A percentile compares a stretch with the other conserved stretches of the same genome.
phyloP scores from a whole-genome alignment of 1,140 invertebrate species.

The Diorhabda sublineata region DNA sequence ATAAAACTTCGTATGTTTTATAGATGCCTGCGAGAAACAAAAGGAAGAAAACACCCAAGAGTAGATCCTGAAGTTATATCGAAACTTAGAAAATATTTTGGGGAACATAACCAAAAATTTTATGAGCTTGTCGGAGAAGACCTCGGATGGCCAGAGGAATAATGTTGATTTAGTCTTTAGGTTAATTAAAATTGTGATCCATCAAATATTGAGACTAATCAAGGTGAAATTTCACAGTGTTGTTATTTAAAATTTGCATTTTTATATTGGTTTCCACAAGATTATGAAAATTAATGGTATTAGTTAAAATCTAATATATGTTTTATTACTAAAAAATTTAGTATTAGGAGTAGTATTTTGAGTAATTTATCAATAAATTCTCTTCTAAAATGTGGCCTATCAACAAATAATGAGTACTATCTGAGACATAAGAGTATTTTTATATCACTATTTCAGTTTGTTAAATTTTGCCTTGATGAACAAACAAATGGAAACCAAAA shows the following conservation, averaged over 20 bases:
- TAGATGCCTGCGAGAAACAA: conserved; percentile 87
- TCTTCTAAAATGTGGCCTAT: too few species aligned
- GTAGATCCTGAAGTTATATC: conserved; percentile 80
- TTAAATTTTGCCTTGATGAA: too few species aligned
- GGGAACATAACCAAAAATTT: conserved; percentile 92
- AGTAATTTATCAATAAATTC: too few species aligned
- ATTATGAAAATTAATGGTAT: too few species aligned
- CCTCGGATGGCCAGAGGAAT: conserved; percentile 85
- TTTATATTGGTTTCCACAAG: too few species aligned
- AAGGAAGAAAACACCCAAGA: conserved; percentile 87
- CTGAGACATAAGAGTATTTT: too few species aligned
- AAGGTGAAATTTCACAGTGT: not conserved
- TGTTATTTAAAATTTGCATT: not conserved
- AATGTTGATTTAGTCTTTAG: conserved; percentile 28
- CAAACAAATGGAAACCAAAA: too few species aligned
- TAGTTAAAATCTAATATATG: too few species aligned
- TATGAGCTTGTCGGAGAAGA: conserved; percentile 90
- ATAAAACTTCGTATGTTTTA: not conserved
- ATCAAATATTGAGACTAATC: not conserved
- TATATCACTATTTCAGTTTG: too few species aligned
- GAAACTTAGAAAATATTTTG: conserved; percentile 87
- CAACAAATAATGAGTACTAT: too few species aligned
- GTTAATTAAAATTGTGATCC: conserved; percentile 4
- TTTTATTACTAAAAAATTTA: too few species aligned
- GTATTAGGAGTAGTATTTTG: too few species aligned